Evolutionary conservation across 1,140 invertebrate species (phyloP), one percentile per base, ranked within the genome.

Genomic region (Zaprionus davidi): DNA sequence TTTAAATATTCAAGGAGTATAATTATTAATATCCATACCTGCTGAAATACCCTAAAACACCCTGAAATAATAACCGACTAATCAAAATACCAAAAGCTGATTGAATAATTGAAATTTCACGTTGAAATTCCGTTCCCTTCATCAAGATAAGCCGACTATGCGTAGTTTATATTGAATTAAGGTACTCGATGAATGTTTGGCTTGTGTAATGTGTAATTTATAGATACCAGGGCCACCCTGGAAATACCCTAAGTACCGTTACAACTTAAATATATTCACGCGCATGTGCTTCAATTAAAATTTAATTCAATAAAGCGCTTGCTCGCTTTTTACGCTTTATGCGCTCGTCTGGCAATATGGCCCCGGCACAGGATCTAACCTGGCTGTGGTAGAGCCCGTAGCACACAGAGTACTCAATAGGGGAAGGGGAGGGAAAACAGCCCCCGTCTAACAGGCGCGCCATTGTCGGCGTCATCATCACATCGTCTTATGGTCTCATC

Each of bases 251-350:
- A 22, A 49, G 46, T 49, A 49, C 20, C 46, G 46, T 49, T 49
- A 49, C 15, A 38, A 17, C 28, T 44, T 49, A 53, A 70, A 80
- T 78, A 59, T 77, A 76, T 80, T 71, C 62, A 71, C n/a, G 34
- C 64, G 20, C 46, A 71, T 74, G 67, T 76, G 53, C 56, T 84
- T 79, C 85, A 88, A 88, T 84, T 90, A 84, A 84, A 81, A 70
- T 88, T 90, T 87, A 90, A 88, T 85, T 36, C 51, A 79, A 83
- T 75, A 75, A 88, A 87, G 78, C 67, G 64, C 64, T 71, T 87
- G 53, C n/a, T 24, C 44, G 51, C 3, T 58, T 44, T 67, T 49
- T 68, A 62, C 76, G 55, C 53, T 65, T 71, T 74, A 62, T 49
- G 64, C 44, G 31, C 51, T 64, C 56, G 20, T n/a, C 31, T 24